A percentile compares a stretch with the other conserved stretches of the same genome.
phyloP scores from a whole-genome alignment of 2,113 vertebrate genomes.

The Myanophis thanlyinensis region DNA sequence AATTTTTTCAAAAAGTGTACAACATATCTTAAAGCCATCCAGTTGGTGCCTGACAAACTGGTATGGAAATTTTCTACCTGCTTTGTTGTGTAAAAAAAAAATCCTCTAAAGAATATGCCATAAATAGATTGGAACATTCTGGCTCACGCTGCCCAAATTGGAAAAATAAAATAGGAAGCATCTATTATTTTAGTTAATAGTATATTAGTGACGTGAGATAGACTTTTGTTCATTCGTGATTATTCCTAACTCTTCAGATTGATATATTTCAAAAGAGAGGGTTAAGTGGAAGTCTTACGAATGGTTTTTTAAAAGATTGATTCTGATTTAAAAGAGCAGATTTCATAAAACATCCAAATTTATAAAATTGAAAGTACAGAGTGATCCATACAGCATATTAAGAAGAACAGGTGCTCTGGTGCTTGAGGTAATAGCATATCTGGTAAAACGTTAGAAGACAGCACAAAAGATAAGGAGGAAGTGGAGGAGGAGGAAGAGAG shows the following conservation, averaged over 20 bases:
- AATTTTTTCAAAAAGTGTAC: conserved; percentile 14
- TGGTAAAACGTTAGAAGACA: not conserved
- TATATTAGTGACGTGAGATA: not conserved
- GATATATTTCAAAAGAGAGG: not conserved
- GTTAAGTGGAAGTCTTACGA: not conserved
- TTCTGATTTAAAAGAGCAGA: conserved; percentile 20
- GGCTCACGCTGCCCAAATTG: not conserved
- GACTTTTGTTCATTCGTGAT: not conserved
- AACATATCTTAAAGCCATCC: not conserved
- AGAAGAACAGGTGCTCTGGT: not conserved
- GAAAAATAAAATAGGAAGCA: not conserved
- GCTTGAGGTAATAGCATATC: conserved; percentile 4
- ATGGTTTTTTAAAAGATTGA: conserved; percentile 20
- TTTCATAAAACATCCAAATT: conserved; percentile 11
- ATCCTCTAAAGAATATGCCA: not conserved
- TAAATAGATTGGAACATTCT: not conserved
- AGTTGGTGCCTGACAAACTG: conserved; percentile 10
- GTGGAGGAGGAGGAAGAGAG: not conserved
- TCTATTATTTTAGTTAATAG: not conserved
- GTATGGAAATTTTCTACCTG: not conserved
- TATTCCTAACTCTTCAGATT: not conserved
- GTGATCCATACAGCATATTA: not conserved
- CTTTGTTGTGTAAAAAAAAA: not conserved
- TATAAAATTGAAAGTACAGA: conserved; percentile 6
- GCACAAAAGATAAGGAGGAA: not conserved